Percentiles rank a stretch among this genome's conserved stretches.
Evolutionary conservation across 2,797 vertebrate species (phyloP).

Genomic region (Chaenodraco wilsoni): DNA sequence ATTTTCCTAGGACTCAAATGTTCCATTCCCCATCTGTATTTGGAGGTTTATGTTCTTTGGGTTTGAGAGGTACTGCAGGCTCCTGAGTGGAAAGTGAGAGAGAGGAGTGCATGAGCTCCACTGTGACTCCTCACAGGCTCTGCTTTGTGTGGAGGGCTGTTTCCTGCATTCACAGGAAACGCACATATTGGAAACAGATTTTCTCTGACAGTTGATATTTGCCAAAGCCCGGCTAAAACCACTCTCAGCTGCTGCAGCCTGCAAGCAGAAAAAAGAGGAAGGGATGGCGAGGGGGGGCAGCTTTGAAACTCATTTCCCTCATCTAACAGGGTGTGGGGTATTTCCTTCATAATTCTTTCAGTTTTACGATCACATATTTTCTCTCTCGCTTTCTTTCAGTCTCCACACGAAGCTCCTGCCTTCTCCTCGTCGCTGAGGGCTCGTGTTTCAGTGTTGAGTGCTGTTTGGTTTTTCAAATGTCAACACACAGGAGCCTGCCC

Average conservation of each 20-base stretch:
- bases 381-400: slow-evolving; percentile 28
- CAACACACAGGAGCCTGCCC: slow-evolving; percentile 70
- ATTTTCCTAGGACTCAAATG: not conserved
- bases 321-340: slow-evolving; percentile 63
- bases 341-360: slow-evolving; percentile 67
- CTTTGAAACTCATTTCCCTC: slow-evolving; percentile 79
- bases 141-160: slow-evolving; percentile 83
- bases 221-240: slow-evolving; percentile 72
- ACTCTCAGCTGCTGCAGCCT: slow-evolving; percentile 66
- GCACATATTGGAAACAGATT: slow-evolving; percentile 90
- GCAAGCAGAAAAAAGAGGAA: slow-evolving; percentile 47
- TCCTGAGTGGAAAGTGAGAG: slow-evolving; percentile 45
- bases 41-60: not conserved
- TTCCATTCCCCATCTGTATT: slow-evolving; percentile 20
- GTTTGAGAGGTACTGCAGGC: slow-evolving; percentile 24
- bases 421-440: slow-evolving; percentile 33
- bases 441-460: slow-evolving; percentile 76
- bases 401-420: slow-evolving; percentile 34
- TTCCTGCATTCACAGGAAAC: slow-evolving; percentile 89
- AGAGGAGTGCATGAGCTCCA: slow-evolving; percentile 53
- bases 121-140: slow-evolving; percentile 62
- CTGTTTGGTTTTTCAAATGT: slow-evolving; percentile 77
- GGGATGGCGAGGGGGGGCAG: slow-evolving; percentile 36
- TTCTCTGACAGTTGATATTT: slow-evolving; percentile 75
- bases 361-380: slow-evolving; percentile 62